These are phyloP conservation scores for Drosophila nigromelanica DNA, from an alignment of 1,140 invertebrate species.

Conservation along the genomic window DNA sequence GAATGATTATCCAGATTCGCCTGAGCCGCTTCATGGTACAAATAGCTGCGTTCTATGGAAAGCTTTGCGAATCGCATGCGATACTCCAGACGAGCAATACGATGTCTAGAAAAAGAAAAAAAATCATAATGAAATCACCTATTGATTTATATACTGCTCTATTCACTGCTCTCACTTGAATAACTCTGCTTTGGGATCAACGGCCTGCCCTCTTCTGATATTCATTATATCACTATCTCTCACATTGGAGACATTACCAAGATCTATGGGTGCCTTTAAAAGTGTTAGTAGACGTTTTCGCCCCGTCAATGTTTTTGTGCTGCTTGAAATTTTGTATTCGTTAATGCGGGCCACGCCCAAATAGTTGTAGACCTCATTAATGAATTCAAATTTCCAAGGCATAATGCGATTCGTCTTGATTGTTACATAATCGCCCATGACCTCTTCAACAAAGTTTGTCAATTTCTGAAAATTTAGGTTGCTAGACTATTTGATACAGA, in stretches of 20 bases:
- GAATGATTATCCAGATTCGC: slow-evolving; percentile 55
- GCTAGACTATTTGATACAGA: not conserved
- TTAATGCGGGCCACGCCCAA: slow-evolving; percentile 71
- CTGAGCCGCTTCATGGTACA: slow-evolving; percentile 69
- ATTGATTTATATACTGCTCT: no score
- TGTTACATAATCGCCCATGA: slow-evolving; percentile 73
- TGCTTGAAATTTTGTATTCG: slow-evolving; percentile 57
- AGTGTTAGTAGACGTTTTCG: slow-evolving; percentile 37
- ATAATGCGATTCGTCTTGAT: slow-evolving; percentile 73
- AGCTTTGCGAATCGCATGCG: slow-evolving; percentile 65
- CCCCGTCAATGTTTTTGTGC: slow-evolving; percentile 38
- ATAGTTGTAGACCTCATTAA: slow-evolving; percentile 78
- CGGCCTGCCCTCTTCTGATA: not conserved
- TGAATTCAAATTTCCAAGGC: slow-evolving; percentile 83
- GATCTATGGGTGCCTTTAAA: slow-evolving; percentile 30
- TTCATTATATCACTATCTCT: not conserved
- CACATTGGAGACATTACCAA: not conserved
- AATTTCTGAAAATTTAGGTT: slow-evolving; percentile 45
- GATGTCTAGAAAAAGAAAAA: slow-evolving; percentile 34
- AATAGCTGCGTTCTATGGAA: slow-evolving; percentile 69
- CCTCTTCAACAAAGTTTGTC: slow-evolving; percentile 54
- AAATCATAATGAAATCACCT: not conserved
- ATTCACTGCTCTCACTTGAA: slow-evolving; percentile 49
- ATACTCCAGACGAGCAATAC: slow-evolving; percentile 48
- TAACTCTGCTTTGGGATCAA: slow-evolving; percentile 43